Evolutionary conservation across 92 coral and sea anemone species (phyloP), one percentile per base, ranked within the genome.

Genomic region (Galaxea fascicularis): DNA sequence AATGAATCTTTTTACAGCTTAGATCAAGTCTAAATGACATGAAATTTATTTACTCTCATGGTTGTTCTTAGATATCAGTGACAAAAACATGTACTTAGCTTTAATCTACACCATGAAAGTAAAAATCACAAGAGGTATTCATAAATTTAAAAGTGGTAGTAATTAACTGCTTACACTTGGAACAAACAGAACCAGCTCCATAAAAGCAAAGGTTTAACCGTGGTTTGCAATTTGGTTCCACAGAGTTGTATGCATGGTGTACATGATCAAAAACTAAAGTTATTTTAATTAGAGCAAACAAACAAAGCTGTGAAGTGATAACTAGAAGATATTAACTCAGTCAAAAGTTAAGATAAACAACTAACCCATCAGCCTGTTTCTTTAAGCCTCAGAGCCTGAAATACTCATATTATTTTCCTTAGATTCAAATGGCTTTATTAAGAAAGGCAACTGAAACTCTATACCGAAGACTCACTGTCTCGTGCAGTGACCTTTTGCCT

Each of bases 401-500:
- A 25, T 27, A 27, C 10, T 4, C 8, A 0, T 3, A 5, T 52
- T 52, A 53, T 58, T 18, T 21, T 70, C 28, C 17, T 10, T n/a
- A n/a, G n/a, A n/a, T n/a, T 59, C 60, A 82, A 82, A 51, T 35
- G 54, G 59, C 41, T 41, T 71, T 56, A n/a, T n/a, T n/a, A n/a
- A 35, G 21, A 47, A 54, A 28, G 63, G 16, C 17, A 35, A 81
- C 44, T 70, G 78, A 70, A 82, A 82, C 71, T 59, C 59, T 41
- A 82, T 25, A 82, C 70, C 69, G 15, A 28, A 57, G 16, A 24
- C 26, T 10, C 41, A 39, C 47, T 82, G 86, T 54, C 86, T 56
- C 0, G 8, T 41, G 57, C 56, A 45, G 14, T 82, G 86, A 82
- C 86, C 86, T 82, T 29, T 58, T 31, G 56, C 77, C 69, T 74